Evolutionary conservation across 2,113 vertebrate genomes (phyloP).

Genomic region (Xiphophorus couchianus): DNA sequence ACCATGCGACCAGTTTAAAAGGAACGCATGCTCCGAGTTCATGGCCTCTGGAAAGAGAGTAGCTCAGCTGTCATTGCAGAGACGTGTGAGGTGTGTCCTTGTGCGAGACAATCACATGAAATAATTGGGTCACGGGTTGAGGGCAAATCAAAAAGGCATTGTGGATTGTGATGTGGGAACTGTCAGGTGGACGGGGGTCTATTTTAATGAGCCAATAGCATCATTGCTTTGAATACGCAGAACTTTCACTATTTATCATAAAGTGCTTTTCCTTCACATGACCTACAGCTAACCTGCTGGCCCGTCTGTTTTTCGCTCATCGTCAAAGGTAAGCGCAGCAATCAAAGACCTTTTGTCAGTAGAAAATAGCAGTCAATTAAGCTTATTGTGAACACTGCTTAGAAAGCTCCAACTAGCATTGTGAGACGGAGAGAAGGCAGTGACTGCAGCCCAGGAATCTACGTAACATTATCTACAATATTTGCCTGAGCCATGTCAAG

Average conservation of each 20-base stretch:
- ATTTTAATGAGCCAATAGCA: slow-evolving; percentile 78
- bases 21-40: slow-evolving; percentile 14
- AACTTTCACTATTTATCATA: slow-evolving; percentile 67
- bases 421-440: not conserved
- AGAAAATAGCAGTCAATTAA: slow-evolving; percentile 13
- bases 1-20: slow-evolving; percentile 18
- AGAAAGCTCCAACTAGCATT: not conserved
- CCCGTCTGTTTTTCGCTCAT: slow-evolving; percentile 45
- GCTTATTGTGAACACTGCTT: slow-evolving; percentile 1
- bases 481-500: not conserved
- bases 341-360: slow-evolving; percentile 4
- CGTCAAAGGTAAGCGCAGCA: slow-evolving; percentile 69
- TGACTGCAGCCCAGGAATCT: slow-evolving; percentile 5
- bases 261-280: slow-evolving; percentile 55
- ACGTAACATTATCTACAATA: not conserved
- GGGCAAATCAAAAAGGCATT: slow-evolving; percentile 62
- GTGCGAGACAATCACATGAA: slow-evolving; percentile 51
- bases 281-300: slow-evolving; percentile 27
- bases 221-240: slow-evolving; percentile 53
- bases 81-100: slow-evolving; percentile 41
- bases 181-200: slow-evolving; percentile 68
- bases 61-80: slow-evolving; percentile 54
- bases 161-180: slow-evolving; percentile 50
- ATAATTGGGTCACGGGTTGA: slow-evolving; percentile 63
- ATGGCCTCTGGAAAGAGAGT: slow-evolving; percentile 31